Evolutionary conservation across 2,113 vertebrate genomes (phyloP).

Genomic region (Syngnathus scovelli): DNA sequence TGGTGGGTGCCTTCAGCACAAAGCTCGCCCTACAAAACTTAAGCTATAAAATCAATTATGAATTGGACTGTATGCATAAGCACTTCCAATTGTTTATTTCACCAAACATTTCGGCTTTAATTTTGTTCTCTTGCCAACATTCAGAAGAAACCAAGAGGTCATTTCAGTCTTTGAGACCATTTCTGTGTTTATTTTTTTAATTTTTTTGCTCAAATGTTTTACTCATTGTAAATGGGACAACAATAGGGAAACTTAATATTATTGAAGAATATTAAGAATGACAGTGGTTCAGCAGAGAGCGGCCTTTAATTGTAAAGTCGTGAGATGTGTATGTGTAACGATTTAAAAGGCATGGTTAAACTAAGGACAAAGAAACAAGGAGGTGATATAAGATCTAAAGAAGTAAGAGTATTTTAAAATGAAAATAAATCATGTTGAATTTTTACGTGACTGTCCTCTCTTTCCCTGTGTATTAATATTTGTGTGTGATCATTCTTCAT

Average conservation of each 20-base stretch:
- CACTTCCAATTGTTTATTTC: slow-evolving; percentile 31
- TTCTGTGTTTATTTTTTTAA: slow-evolving; percentile 50
- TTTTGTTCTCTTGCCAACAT: slow-evolving; percentile 35
- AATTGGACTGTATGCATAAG: slow-evolving; percentile 35
- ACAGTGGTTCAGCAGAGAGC: slow-evolving; percentile 65
- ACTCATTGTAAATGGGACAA: slow-evolving; percentile 85
- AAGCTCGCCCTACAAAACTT: slow-evolving; percentile 19
- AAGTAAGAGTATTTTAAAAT: slow-evolving; percentile 94
- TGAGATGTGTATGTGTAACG: slow-evolving; percentile 70
- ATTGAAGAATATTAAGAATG: slow-evolving; percentile 84
- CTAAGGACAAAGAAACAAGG: slow-evolving; percentile 70
- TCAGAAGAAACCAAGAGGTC: slow-evolving; percentile 34
- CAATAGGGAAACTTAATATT: slow-evolving; percentile 79
- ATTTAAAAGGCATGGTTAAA: slow-evolving; percentile 79
- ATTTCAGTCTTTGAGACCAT: slow-evolving; percentile 44
- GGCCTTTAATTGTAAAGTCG: slow-evolving; percentile 78
- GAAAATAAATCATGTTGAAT: slow-evolving; percentile 66
- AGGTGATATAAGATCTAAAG: slow-evolving; percentile 76
- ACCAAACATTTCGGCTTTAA: slow-evolving; percentile 32
- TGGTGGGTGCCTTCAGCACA: slow-evolving; percentile 25
- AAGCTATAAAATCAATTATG: slow-evolving; percentile 19
- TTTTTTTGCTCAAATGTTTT: slow-evolving; percentile 46
- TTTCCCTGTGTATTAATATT: slow-evolving; percentile 57
- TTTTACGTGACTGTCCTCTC: slow-evolving; percentile 67
- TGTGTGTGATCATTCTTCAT: slow-evolving; percentile 53